Percentiles rank a stretch among this genome's conserved stretches.
phyloP scores from a whole-genome alignment of 2,113 vertebrate genomes.

The Gambusia affinis region DNA sequence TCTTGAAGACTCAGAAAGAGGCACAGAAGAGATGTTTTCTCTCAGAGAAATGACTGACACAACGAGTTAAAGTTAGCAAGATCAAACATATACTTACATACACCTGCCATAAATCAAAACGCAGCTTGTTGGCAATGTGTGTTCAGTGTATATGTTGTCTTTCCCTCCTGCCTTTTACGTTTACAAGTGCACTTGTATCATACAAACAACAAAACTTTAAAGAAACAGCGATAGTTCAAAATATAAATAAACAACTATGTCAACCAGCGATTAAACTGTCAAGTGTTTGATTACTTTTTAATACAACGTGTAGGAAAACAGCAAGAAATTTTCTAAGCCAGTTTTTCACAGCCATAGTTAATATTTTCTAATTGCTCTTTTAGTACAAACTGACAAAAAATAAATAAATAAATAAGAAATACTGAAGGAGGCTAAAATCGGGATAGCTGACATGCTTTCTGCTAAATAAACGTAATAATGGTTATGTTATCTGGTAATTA shows the following conservation, averaged over 20 bases:
- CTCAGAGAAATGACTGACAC: slow-evolving; percentile 64
- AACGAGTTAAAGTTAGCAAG: slow-evolving; percentile 60
- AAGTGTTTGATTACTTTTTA: neutral
- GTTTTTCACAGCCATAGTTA: neutral
- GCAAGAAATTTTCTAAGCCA: neutral
- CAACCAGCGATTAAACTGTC: neutral
- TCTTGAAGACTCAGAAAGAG: slow-evolving; percentile 56
- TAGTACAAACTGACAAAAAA: neutral
- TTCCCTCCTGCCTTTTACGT: slow-evolving; percentile 18
- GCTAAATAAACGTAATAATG: neutral
- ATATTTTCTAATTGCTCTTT: neutral
- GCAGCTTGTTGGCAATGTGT: slow-evolving; percentile 35
- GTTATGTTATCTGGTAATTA: neutral
- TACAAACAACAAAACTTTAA: neutral
- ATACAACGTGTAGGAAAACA: neutral
- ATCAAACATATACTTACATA: slow-evolving; percentile 52
- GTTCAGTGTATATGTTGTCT: slow-evolving; percentile 31
- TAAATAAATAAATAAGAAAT: neutral
- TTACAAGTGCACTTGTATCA: slow-evolving; percentile 15
- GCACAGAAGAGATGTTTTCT: slow-evolving; percentile 56
- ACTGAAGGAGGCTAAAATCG: neutral
- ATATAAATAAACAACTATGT: neutral
- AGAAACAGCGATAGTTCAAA: neutral
- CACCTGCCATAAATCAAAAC: slow-evolving; percentile 43
- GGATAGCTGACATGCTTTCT: neutral